Evolutionary conservation across 2,797 vertebrate genomes (phyloP).

Genomic region (Myotis myotis): DNA sequence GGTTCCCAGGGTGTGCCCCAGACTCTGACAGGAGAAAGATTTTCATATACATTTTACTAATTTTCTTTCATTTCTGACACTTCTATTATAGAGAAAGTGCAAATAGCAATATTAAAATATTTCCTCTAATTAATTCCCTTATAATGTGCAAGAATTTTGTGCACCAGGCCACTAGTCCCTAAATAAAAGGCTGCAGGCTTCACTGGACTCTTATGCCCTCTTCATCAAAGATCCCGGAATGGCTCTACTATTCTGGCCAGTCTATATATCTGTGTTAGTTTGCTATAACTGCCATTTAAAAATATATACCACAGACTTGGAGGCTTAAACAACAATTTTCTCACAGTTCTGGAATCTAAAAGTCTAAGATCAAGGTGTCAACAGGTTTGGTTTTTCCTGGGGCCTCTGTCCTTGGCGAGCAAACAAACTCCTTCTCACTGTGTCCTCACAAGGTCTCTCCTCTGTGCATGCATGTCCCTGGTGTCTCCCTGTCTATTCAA

Average conservation of each 20-base stretch:
- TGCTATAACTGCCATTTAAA: not conserved
- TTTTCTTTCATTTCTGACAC: too few species aligned
- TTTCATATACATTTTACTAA: too few species aligned
- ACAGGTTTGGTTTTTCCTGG: not conserved
- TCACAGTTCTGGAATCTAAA: not conserved
- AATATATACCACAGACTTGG: not conserved
- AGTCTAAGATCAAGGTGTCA: not conserved
- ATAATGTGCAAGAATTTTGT: too few species aligned
- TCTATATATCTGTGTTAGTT: not conserved
- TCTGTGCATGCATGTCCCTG: not conserved
- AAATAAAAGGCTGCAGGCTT: not conserved
- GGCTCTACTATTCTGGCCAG: not conserved
- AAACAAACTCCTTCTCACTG: not conserved
- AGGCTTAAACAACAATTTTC: not conserved
- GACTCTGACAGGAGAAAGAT: too few species aligned
- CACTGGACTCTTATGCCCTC: not conserved
- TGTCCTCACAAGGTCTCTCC: not conserved
- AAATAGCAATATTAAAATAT: too few species aligned
- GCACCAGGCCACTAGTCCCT: not conserved
- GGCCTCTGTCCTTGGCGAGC: not conserved
- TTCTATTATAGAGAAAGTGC: too few species aligned
- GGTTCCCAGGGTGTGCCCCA: too few species aligned
- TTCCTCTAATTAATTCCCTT: too few species aligned
- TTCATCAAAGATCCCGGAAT: not conserved
- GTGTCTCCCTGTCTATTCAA: not conserved